Evolutionary conservation across 23 tunicate genomes (phyloP).

Genomic region (Oikopleura dioica): DNA sequence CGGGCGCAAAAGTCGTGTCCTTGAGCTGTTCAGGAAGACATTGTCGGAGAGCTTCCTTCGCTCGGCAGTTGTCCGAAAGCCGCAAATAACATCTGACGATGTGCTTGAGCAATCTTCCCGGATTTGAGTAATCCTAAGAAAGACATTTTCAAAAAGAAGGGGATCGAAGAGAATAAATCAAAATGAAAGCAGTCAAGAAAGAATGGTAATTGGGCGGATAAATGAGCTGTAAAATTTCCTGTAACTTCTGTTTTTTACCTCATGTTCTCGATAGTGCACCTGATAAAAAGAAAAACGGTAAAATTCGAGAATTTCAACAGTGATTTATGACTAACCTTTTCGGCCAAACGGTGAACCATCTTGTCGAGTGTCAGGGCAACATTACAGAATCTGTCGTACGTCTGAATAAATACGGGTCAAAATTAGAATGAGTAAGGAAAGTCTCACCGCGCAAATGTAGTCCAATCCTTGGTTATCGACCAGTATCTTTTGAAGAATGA

Average conservation of each 20-base stretch:
- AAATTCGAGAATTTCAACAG: neutral
- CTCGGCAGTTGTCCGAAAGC: conserved; percentile 79
- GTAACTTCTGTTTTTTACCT: neutral
- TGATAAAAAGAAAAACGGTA: conserved; percentile 1
- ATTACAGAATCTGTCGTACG: conserved; percentile 91
- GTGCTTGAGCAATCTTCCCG: conserved; percentile 66
- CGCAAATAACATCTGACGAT: conserved; percentile 94
- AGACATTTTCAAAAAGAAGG: too few species aligned
- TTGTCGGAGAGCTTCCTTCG: conserved; percentile 95
- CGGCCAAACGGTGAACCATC: conserved; percentile 10
- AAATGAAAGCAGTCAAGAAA: too few species aligned
- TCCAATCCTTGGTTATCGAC: conserved; percentile 62
- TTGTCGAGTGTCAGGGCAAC: conserved; percentile 72
- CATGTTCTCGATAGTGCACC: neutral
- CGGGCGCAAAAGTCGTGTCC: conserved; percentile 52
- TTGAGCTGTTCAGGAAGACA: conserved; percentile 95
- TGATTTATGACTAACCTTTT: conserved; percentile 17
- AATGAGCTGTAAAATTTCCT: neutral
- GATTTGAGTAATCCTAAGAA: conserved; percentile 6
- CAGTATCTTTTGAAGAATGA: conserved; percentile 79
- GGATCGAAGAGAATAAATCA: too few species aligned
- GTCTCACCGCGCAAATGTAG: conserved; percentile 30
- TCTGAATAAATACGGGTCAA: conserved; percentile 23
- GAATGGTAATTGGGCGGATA: neutral
- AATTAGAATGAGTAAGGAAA: too few species aligned